Evolutionary conservation across 2,888 invertebrate genomes (phyloP).

Genomic region (Synanthedon andrenaeformis): DNA sequence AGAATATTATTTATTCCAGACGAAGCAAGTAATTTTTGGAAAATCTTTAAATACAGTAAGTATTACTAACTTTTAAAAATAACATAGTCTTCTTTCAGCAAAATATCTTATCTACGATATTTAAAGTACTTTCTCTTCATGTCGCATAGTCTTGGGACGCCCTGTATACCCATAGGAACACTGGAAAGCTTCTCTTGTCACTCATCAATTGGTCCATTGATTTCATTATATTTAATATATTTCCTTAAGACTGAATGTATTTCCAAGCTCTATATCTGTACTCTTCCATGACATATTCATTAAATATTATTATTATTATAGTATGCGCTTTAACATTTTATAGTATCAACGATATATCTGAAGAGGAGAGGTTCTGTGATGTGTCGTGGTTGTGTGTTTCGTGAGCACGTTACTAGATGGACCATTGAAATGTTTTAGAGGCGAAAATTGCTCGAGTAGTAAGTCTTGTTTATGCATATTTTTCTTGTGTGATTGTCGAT

Average conservation of each 20-base stretch:
- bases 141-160: no score
- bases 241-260: slow-evolving; percentile 22
- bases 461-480: not conserved
- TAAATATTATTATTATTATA: slow-evolving; percentile 2
- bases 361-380: slow-evolving; percentile 48
- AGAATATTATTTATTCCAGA: no score
- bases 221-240: slow-evolving; percentile 1
- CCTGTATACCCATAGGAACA: no score
- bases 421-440: slow-evolving; percentile 40
- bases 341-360: slow-evolving; percentile 6
- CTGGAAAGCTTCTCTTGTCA: no score
- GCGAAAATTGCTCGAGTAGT: slow-evolving; percentile 27
- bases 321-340: slow-evolving; percentile 1
- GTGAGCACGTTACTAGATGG: slow-evolving; percentile 66
- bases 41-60: no score
- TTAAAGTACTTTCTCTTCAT: no score
- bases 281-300: slow-evolving; percentile 9
- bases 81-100: no score
- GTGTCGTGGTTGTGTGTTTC: slow-evolving; percentile 46
- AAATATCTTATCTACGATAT: no score
- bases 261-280: slow-evolving; percentile 13
- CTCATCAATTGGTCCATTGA: not conserved
- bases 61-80: no score
- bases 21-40: no score
- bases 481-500: slow-evolving; percentile 3